phyloP scores from a whole-genome alignment of 2,797 vertebrate genomes.

The Peromyscus aztecus region DNA sequence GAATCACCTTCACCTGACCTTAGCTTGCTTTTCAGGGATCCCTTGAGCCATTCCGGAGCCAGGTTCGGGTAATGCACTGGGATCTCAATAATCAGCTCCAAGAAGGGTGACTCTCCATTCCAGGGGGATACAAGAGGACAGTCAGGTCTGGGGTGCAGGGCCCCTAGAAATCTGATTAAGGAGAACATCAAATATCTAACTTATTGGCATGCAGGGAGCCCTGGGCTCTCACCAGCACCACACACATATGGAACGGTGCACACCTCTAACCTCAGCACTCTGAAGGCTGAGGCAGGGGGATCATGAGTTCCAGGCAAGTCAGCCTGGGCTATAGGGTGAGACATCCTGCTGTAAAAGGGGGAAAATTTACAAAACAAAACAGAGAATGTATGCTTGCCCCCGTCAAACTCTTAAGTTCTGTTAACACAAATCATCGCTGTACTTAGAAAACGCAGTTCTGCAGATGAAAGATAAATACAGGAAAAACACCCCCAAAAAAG shows the following conservation, averaged over 20 bases:
- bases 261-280: not conserved
- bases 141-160: not conserved
- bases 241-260: not conserved
- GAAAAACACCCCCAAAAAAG: slow-evolving; percentile 8
- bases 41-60: not conserved
- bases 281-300: not conserved
- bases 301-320: not conserved
- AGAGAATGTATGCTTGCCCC: not conserved
- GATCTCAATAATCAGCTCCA: not conserved
- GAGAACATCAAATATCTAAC: not conserved
- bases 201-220: not conserved
- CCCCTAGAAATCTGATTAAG: not conserved
- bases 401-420: not conserved
- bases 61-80: not conserved
- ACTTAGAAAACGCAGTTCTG: slow-evolving; percentile 43
- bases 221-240: too few relatives aligned
- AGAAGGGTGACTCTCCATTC: not conserved
- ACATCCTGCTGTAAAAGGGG: not conserved
- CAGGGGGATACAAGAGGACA: not conserved
- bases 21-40: not conserved
- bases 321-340: not conserved
- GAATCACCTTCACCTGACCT: not conserved
- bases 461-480: slow-evolving; percentile 55
- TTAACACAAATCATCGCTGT: not conserved
- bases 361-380: not conserved